Evolutionary conservation across 2,113 vertebrate species (phyloP).

Genomic region (Mormyrus lacerda): DNA sequence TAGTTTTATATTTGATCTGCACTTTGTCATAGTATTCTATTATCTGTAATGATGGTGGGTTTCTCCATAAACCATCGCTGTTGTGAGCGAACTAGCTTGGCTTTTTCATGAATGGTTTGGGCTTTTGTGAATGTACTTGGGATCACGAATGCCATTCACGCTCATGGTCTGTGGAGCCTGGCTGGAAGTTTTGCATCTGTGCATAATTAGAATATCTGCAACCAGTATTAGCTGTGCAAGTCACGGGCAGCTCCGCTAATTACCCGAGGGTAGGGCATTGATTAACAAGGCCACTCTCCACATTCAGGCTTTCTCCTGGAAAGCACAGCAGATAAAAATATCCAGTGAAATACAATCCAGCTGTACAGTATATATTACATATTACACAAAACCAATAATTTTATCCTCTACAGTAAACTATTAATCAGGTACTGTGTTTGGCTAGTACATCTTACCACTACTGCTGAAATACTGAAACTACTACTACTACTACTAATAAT

Average conservation of each 20-base stretch:
- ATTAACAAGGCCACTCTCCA: not conserved
- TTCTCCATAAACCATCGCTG: not conserved
- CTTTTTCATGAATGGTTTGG: not conserved
- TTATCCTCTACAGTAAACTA: not conserved
- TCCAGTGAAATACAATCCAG: not conserved
- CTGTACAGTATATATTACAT: not conserved
- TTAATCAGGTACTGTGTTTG: not conserved
- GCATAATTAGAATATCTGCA: not conserved
- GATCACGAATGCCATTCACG: not conserved
- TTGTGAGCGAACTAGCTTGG: not conserved
- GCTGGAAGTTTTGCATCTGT: not conserved
- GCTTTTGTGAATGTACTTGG: not conserved
- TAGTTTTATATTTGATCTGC: not conserved
- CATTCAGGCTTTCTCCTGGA: not conserved
- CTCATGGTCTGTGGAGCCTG: not conserved
- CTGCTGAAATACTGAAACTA: not conserved
- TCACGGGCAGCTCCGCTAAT: not conserved
- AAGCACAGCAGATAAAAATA: conserved; percentile 1
- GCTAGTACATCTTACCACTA: not conserved
- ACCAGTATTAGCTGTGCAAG: not conserved
- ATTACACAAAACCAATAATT: not conserved
- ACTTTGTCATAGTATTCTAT: not conserved
- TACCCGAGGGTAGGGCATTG: not conserved
- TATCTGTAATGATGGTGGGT: not conserved
- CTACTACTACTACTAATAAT: not conserved